Evolutionary conservation across 2,888 invertebrate species (phyloP), one percentile per base, ranked within the genome.

Genomic region (Bugula neritina): DNA sequence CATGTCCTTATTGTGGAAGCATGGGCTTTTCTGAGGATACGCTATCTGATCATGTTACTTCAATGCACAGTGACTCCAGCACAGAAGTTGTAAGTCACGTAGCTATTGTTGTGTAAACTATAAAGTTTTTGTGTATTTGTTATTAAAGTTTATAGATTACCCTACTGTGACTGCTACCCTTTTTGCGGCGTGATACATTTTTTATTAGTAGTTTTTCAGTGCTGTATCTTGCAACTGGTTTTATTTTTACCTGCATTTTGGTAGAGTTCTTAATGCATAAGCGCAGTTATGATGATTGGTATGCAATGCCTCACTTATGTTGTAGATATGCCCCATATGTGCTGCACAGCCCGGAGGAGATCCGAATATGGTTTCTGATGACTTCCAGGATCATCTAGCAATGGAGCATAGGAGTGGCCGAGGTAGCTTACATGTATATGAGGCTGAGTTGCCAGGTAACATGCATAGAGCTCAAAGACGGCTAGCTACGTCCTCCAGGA

Each of bases 321-420:
- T 73, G 57, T 86, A 96, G 90, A 94, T 97, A 73, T 98, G 98
- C 86, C 98, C 98, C 76, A 90, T 98, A 72, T 98, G 98, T 87
- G 97, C 97, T 75, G 92, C 95, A 75, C 89, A 93, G 87, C 94
- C 95, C 54, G 95, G 96, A 76, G 95, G 95, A 72, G 98, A 98
- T 85, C 96, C 96, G 74, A 97, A 97, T 87, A 90, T 94, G 84
- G 93, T 96, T 86, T 96, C 96, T 76, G 96, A 97, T 87, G 97
- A 98, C 88, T 94, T 98, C 87, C 92, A 94, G 77, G 92, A 93
- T 80, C 98, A 98, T 88, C 89, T 98, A 82, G 92, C 93, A 75
- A 87, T 95, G 78, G 96, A 97, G 85, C 98, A 98, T 75, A 76
- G 81, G 76, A 77, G 79, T 31, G 31, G 54, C 35, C 57, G 43